Evolutionary conservation across 2,113 vertebrate genomes (phyloP).

Genomic region (Choloepus hoffmanni): DNA sequence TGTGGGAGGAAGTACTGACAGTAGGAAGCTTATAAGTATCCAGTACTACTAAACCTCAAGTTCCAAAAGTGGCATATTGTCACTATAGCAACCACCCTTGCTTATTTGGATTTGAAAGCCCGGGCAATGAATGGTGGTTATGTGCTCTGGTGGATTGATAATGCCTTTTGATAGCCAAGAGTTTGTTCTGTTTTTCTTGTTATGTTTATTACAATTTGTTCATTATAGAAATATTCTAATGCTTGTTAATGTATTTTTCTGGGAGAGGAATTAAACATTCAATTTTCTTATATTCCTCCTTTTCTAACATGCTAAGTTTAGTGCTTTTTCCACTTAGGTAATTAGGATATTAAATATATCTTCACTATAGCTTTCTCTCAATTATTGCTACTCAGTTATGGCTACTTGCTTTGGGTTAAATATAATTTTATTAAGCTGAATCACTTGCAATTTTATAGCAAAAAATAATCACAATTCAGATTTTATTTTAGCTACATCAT

Average conservation of each 20-base stretch:
- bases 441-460: constrained; percentile 56
- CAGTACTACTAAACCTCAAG: constrained; percentile 70
- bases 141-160: neutral
- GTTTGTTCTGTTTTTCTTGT: constrained; percentile 51
- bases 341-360: constrained; percentile 52
- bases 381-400: constrained; percentile 56
- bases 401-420: constrained; percentile 57
- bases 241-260: constrained; percentile 55
- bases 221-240: constrained; percentile 1
- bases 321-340: constrained; percentile 57
- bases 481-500: constrained; percentile 65
- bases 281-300: constrained; percentile 15
- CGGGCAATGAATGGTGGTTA: constrained; percentile 50
- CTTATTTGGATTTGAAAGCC: constrained; percentile 69
- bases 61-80: constrained; percentile 76
- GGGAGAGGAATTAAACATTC: constrained; percentile 40
- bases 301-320: constrained; percentile 49
- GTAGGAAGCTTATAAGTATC: constrained; percentile 61
- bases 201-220: constrained; percentile 39
- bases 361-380: constrained; percentile 14
- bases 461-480: neutral
- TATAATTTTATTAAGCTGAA: constrained; percentile 52
- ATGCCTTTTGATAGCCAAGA: neutral
- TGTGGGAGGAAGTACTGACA: constrained; percentile 67
- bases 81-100: constrained; percentile 71